Conservation (phyloP, 2,888 invertebrate species). For the Deilephila porcellus region DNA sequence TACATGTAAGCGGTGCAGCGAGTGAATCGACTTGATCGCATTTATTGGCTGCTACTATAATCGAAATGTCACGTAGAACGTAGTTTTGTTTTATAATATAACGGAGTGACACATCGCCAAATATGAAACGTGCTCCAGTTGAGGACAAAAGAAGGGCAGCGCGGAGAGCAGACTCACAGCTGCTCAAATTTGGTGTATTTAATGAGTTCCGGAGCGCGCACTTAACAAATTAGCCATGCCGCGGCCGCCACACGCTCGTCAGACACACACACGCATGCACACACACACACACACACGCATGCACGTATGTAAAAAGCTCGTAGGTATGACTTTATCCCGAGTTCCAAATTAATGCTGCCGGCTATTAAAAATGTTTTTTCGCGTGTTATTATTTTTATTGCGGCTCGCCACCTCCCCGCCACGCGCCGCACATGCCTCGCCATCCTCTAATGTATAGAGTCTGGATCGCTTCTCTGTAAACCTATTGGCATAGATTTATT, state of each 20-base stretch:
- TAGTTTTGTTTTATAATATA: background rate
- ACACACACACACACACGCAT: background rate
- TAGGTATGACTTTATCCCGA: background rate
- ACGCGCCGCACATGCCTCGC: too few relatives aligned
- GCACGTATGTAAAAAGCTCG: background rate
- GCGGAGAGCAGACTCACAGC: background rate
- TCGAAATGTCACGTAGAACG: too few relatives aligned
- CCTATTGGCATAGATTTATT: too few relatives aligned
- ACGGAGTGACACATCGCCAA: background rate
- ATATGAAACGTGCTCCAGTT: background rate
- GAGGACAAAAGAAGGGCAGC: background rate
- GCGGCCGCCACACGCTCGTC: constrained; percentile 24
- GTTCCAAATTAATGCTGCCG: constrained; percentile 29
- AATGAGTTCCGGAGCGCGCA: constrained; percentile 57
- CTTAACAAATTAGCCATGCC: constrained; percentile 56
- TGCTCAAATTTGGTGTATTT: constrained; percentile 47
- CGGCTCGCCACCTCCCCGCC: background rate
- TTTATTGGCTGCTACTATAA: too few relatives aligned
- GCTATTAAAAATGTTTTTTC: constrained; percentile 28
- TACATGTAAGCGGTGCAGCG: too few relatives aligned
- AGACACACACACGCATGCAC: background rate
- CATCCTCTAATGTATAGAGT: too few relatives aligned
- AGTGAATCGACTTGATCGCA: too few relatives aligned
- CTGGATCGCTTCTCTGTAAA: too few relatives aligned
- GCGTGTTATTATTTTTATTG: background rate